Evolutionary conservation across 1,140 invertebrate species (phyloP).

Genomic region (Archivesica marissinica): DNA sequence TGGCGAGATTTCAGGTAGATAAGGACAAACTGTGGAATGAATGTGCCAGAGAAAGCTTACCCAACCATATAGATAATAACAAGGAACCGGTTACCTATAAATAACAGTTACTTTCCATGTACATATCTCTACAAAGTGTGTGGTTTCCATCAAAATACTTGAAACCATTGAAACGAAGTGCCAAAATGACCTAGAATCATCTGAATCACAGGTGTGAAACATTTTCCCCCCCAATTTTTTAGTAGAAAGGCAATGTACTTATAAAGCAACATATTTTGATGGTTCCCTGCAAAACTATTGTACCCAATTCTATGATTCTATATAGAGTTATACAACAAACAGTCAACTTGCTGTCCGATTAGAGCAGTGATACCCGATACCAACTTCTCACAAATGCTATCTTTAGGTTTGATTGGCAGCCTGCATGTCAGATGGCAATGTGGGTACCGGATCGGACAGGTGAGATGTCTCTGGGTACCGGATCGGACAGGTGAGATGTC

Average conservation of each 20-base stretch:
- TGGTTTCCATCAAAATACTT: conserved; percentile 33
- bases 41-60: neutral
- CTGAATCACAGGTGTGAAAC: neutral
- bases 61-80: conserved; percentile 37
- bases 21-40: conserved; percentile 3
- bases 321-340: too few relatives aligned
- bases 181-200: conserved; percentile 5
- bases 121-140: neutral
- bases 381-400: too few relatives aligned
- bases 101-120: neutral
- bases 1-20: neutral
- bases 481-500: too few relatives aligned
- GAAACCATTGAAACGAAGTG: conserved; percentile 9
- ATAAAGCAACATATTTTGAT: neutral
- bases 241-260: neutral
- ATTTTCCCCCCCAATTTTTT: too few relatives aligned
- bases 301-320: too few relatives aligned
- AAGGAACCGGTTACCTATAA: neutral
- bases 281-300: too few relatives aligned
- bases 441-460: too few relatives aligned
- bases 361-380: too few relatives aligned
- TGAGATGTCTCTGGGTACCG: too few relatives aligned
- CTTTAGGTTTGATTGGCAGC: too few relatives aligned
- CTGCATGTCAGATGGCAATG: too few relatives aligned
- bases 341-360: too few relatives aligned